Percentiles rank a stretch among this genome's conserved stretches.
These are phyloP conservation scores for Sigmodon hispidus DNA, from an alignment of 2,113 vertebrate species.

Conservation along the genomic window DNA sequence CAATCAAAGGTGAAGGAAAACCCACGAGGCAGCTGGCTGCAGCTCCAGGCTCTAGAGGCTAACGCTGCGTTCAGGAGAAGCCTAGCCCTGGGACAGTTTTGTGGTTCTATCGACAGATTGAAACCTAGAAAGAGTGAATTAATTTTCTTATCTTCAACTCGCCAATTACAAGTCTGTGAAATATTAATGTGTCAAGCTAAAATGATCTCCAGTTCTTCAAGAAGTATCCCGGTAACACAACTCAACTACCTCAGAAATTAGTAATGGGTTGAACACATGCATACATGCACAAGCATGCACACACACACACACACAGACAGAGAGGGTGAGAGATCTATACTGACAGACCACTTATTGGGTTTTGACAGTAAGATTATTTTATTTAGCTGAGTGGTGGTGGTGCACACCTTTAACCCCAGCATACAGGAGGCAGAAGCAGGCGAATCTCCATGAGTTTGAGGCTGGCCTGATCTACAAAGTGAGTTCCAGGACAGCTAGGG, in stretches of 20 bases:
- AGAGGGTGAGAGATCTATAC: too few relatives aligned
- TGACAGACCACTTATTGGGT: slow-evolving; percentile 23
- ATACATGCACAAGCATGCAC: not conserved
- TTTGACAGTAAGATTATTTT: slow-evolving; percentile 35
- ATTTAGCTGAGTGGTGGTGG: too few relatives aligned
- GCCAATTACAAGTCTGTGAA: slow-evolving; percentile 66
- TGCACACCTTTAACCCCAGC: too few relatives aligned
- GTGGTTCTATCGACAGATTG: slow-evolving; percentile 31
- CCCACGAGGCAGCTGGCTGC: not conserved
- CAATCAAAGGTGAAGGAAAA: slow-evolving; percentile 49
- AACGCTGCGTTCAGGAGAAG: not conserved
- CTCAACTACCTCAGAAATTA: slow-evolving; percentile 39
- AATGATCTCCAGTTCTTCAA: slow-evolving; percentile 50
- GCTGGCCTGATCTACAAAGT: too few relatives aligned
- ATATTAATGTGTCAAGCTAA: slow-evolving; percentile 60
- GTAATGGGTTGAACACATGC: too few relatives aligned
- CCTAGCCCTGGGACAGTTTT: not conserved
- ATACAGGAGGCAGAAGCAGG: too few relatives aligned
- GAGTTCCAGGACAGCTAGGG: too few relatives aligned
- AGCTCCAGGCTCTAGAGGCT: not conserved
- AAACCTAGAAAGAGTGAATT: slow-evolving; percentile 37
- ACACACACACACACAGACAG: not conserved
- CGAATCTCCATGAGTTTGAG: too few relatives aligned
- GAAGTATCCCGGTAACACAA: slow-evolving; percentile 56
- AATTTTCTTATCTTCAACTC: slow-evolving; percentile 56